phyloP scores from a whole-genome alignment of 2,113 vertebrate species.

The Candoia aspera region DNA sequence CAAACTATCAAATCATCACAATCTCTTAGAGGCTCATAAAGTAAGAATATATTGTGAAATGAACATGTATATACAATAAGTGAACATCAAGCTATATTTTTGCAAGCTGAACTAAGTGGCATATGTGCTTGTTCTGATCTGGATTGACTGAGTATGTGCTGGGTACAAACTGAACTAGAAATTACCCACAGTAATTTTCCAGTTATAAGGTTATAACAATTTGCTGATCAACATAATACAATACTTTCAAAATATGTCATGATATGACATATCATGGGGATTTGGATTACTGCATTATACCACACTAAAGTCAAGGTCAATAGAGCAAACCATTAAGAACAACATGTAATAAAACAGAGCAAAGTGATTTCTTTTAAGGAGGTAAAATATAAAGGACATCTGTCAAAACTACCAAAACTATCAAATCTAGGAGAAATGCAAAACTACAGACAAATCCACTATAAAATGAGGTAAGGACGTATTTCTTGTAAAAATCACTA shows the following conservation, averaged over 20 bases:
- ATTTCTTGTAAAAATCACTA: background rate
- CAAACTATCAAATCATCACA: no score
- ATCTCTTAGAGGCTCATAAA: no score
- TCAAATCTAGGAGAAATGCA: background rate
- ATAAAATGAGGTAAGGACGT: background rate
- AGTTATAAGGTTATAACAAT: rapidly evolving
- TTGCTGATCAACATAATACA: constrained; percentile 13
- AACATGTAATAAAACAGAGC: background rate
- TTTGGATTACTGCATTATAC: background rate
- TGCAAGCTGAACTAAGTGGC: no score
- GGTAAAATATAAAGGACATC: background rate
- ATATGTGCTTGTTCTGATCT: no score
- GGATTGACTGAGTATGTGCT: no score
- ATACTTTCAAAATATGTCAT: constrained; percentile 31
- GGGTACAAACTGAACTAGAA: no score
- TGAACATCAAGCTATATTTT: no score
- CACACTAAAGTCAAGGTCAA: background rate
- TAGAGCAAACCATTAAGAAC: constrained; percentile 13
- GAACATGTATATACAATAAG: no score
- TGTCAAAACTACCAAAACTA: background rate
- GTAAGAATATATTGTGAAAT: no score
- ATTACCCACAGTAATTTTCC: no score
- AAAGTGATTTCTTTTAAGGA: background rate
- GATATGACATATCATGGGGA: background rate
- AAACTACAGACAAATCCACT: background rate